Conservation (phyloP, 2,113 vertebrate species). For the Mesocricetus auratus region DNA sequence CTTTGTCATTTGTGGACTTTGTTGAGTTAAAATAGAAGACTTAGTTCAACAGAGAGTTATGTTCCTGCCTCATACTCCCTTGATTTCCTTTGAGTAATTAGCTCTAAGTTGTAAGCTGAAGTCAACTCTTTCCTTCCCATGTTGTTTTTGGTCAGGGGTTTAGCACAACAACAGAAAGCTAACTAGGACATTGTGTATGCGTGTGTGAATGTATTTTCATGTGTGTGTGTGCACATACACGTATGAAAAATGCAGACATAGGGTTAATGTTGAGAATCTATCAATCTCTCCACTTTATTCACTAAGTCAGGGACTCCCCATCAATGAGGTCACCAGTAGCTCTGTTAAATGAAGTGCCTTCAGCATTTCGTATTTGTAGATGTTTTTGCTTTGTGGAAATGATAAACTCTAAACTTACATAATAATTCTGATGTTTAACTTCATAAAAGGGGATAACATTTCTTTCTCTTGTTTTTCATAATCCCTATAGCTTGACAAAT, state of each 20-base stretch:
- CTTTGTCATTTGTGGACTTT: neutral
- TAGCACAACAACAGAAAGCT: neutral
- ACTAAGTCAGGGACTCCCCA: neutral
- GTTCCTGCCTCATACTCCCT: neutral
- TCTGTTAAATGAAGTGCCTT: neutral
- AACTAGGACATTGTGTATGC: neutral
- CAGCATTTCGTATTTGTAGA: neutral
- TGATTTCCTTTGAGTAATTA: neutral
- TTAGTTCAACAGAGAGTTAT: neutral
- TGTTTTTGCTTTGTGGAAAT: neutral
- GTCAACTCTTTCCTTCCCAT: neutral
- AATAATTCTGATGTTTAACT: neutral
- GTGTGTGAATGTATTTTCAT: neutral
- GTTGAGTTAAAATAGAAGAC: neutral
- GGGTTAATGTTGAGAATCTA: neutral
- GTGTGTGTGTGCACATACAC: neutral
- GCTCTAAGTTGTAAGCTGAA: neutral
- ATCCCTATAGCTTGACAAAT: neutral
- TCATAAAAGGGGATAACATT: neutral
- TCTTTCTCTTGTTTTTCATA: neutral
- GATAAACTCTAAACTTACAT: neutral
- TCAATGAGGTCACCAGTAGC: neutral
- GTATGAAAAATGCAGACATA: neutral
- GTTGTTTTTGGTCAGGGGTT: neutral
- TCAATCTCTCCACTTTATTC: neutral